A percentile compares a stretch with the other conserved stretches of the same genome.
phyloP scores from a whole-genome alignment of 1,140 invertebrate genomes.

The Nephila pilipes region DNA sequence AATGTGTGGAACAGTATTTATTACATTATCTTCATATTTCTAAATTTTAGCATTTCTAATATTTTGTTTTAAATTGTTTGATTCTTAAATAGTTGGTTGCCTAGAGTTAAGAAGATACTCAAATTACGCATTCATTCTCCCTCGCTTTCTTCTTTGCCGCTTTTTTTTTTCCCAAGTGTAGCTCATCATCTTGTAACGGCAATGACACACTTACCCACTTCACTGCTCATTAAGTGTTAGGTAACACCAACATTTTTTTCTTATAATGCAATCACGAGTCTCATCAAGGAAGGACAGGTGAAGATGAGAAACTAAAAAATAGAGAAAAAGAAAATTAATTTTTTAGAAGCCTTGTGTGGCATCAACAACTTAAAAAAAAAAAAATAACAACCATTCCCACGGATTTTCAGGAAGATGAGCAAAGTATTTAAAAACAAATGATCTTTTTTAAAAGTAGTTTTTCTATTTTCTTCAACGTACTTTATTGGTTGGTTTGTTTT shows the following conservation, averaged over 20 bases:
- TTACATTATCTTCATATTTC: no score
- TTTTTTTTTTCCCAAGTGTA: background rate
- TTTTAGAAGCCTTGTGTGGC: background rate
- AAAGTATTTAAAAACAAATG: no score
- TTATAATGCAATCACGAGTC: background rate
- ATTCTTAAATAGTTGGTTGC: background rate
- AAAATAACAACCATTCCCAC: background rate
- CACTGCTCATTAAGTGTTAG: constrained; percentile 52
- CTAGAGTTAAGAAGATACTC: background rate
- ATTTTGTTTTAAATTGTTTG: no score
- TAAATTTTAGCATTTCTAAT: no score
- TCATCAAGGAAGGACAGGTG: constrained; percentile 3
- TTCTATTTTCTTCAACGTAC: no score
- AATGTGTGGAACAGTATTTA: no score
- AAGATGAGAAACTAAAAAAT: background rate
- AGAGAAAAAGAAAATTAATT: background rate
- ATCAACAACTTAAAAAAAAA: background rate
- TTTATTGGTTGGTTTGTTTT: background rate
- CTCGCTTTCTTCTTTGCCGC: background rate
- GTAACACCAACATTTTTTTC: constrained; percentile 16
- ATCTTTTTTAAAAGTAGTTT: no score
- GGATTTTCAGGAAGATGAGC: background rate
- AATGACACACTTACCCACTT: constrained; percentile 56
- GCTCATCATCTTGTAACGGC: background rate
- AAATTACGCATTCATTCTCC: constrained; percentile 31